Base-by-base conservation (phyloP, 1,140 invertebrate species). In the Charaxes varanes region DNA sequence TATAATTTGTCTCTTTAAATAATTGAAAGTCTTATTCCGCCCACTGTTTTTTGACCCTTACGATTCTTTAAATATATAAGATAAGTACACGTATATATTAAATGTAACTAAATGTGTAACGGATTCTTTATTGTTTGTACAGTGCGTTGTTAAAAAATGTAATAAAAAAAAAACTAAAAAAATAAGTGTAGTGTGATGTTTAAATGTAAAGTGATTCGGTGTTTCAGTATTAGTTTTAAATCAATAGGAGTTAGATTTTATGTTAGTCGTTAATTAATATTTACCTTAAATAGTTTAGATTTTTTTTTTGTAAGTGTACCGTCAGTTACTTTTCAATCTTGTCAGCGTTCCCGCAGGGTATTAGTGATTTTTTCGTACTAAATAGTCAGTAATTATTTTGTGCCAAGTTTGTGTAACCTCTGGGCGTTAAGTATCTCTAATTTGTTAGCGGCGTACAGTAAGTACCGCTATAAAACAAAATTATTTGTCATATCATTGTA, bases 211-310 rank as follows among this genome's bases (percentile, higher is more conserved):
- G 65, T 67, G 48, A 63, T 66, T 69, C 43, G 65, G 42, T 71
- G 56, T 66, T 57, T 64, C 70, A 79, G 70, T 76, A 71, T 79
- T 79, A 69, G 65, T 65, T 70, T 67, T 68, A 69, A 58, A 70
- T 72, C 54, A 61, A 38, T 72, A 77, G 70, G 59, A 55, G 66
- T 72, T 76, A 70, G 66, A 55, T 45, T 62, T 77, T 73, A 72
- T 80, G 63, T 80, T 77, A 80, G 68, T 66, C 55, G 74, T 72
- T 79, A 79, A 69, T 72, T 78, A 72, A 67, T 71, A 52, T 72
- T 71, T 70, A 71, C 51, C 48, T 68, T 63, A 55, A 48, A 59
- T 71, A 67, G 46, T 48, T 41, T 68, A 67, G 63, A 51, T 53
- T 67, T 68, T 47, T 60, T 62, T 70, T 62, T 59, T 66, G 55